Evolutionary conservation across 2,797 vertebrate genomes (phyloP).

Genomic region (Sebastes itinus): DNA sequence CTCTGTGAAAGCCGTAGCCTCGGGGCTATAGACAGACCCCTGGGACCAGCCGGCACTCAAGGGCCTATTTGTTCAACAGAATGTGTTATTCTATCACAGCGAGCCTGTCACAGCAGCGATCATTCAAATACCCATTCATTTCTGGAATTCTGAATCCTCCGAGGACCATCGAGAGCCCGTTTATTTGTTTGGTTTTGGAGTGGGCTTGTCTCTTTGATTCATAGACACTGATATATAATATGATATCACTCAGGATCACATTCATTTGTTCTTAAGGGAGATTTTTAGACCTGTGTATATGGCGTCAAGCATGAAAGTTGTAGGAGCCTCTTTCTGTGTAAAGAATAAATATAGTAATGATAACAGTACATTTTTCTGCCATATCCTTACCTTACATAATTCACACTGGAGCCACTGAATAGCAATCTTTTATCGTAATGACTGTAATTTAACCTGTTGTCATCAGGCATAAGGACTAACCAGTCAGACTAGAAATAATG

Average conservation of each 20-base stretch:
- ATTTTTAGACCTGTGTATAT: not conserved
- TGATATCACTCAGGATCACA: conserved; percentile 1
- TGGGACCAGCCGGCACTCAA: conserved; percentile 83
- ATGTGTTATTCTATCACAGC: conserved; percentile 88
- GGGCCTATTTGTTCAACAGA: conserved; percentile 88
- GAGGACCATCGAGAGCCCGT: conserved; percentile 57
- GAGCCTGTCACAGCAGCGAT: conserved; percentile 86
- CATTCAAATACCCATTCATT: conserved; percentile 87
- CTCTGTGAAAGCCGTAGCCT: conserved; percentile 80
- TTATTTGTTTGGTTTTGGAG: conserved; percentile 65
- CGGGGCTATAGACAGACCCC: conserved; percentile 82
- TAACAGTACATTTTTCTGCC: not conserved
- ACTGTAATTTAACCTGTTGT: not conserved
- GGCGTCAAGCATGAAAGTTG: not conserved
- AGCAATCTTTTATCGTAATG: not conserved
- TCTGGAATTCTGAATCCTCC: conserved; percentile 74
- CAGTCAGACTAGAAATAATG: not conserved
- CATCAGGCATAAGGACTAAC: not conserved
- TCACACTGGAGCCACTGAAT: not conserved
- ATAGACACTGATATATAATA: conserved; percentile 4
- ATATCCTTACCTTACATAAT: not conserved
- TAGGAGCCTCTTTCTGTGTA: not conserved
- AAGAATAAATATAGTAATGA: not conserved
- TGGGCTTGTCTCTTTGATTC: conserved; percentile 59
- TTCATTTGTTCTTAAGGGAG: not conserved